Evolutionary conservation across 2,113 vertebrate species (phyloP).

Genomic region (Chlorodrepanis virens): DNA sequence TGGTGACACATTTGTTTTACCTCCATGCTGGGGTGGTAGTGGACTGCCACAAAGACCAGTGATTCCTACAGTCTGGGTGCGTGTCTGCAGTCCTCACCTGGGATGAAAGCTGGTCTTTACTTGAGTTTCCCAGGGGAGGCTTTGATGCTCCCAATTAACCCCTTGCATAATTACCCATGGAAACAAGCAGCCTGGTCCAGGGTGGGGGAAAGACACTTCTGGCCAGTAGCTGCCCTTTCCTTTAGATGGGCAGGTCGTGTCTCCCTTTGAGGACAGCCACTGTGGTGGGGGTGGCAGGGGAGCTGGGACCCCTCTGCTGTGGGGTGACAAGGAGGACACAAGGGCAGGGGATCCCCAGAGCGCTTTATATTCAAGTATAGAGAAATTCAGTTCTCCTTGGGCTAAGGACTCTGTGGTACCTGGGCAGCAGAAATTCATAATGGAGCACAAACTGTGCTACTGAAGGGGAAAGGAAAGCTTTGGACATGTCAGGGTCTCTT

Average conservation of each 20-base stretch:
- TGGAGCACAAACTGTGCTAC: not conserved
- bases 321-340: not conserved
- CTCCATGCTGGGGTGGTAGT: fast-evolving
- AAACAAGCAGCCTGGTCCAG: not conserved
- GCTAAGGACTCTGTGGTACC: not conserved
- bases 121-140: not conserved
- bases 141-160: not conserved
- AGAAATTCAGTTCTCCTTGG: not conserved
- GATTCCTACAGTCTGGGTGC: not conserved
- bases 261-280: not conserved
- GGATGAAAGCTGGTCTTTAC: not conserved
- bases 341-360: not conserved
- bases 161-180: not conserved
- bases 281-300: fast-evolving
- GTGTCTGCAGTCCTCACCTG: not conserved
- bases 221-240: not conserved
- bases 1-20: not conserved
- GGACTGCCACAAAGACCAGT: not conserved
- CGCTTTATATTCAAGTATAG: not conserved
- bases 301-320: not conserved
- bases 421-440: not conserved
- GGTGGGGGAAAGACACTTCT: not conserved
- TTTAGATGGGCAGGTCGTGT: not conserved
- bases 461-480: not conserved
- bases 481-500: not conserved